Base-by-base conservation (phyloP, 2,797 vertebrate species). In the Lepilemur ruficaudatus region DNA sequence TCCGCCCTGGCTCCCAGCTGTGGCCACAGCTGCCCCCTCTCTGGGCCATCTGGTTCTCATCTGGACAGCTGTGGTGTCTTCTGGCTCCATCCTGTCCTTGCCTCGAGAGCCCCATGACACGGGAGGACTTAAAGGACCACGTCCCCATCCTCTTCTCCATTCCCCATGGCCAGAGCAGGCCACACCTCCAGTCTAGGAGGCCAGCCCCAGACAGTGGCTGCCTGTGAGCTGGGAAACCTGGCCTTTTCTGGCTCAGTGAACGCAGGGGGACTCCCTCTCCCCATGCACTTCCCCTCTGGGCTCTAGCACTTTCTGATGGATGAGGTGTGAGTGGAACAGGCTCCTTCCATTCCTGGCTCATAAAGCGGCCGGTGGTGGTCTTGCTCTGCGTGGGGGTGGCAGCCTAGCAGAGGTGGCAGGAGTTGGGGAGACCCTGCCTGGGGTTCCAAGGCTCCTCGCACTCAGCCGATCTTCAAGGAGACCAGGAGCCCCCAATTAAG, bases 321-420 rank as follows among this genome's bases (percentile, higher is more conserved):
- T 93, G 91, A 96, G 69, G 95, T 97, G 95, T 88, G 93, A 98
- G 96, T 94, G 96, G 94, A 97, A 96, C 89, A 70, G 72, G 94
- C 97, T 97, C 96, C 93, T 97, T 98, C 94, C 43, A 96, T 22
- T 80, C 96, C 78, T 48, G 75, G 97, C 94, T 98, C 95, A 57
- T 98, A 97, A 98, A 98, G 93, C 94, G 97, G 94, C 97, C 89
- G 30, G 63, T 67, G 93, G 97, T 95, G 97, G 97, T 97, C 98
- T 94, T 0, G 0, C 93, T 97, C 94, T 95, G 96, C 85, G 59
- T 89, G 15, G 91, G 12, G 6, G 73, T 50, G 72, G 93, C 63
- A 67, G 30, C 70, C 70, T 12, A 55, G n/a, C 63, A 43, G 59
- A 80, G 38, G 52, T 30, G 52, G 48, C 5, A 0, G 87, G 70